phyloP scores from a whole-genome alignment of 2,888 invertebrate genomes.

The Eupithecia insigniata region DNA sequence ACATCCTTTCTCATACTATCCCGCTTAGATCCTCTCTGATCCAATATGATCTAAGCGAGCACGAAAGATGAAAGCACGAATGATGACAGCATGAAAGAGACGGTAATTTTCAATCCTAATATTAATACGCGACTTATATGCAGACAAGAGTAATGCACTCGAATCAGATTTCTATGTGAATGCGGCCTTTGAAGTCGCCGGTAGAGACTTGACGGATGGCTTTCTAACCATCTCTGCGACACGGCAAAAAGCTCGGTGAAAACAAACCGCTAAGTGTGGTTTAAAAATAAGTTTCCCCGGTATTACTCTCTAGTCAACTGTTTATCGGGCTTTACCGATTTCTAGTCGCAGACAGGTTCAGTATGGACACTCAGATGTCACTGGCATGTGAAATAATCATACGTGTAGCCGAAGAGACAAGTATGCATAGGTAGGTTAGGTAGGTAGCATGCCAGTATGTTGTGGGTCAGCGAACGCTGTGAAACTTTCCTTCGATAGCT shows the following conservation, averaged over 20 bases:
- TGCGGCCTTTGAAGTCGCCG: constrained; percentile 71
- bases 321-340: constrained; percentile 55
- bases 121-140: too few species aligned
- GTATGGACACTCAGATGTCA: constrained; percentile 21
- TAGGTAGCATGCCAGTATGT: not conserved
- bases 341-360: constrained; percentile 44
- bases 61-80: too few species aligned
- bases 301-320: constrained; percentile 50
- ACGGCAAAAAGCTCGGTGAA: constrained; percentile 76
- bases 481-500: not conserved
- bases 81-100: too few species aligned
- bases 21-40: too few species aligned
- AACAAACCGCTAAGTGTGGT: constrained; percentile 73
- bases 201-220: constrained; percentile 77
- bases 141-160: constrained; percentile 6
- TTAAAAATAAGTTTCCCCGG: constrained; percentile 70
- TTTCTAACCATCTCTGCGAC: constrained; percentile 77
- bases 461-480: not conserved
- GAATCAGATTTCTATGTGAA: constrained; percentile 15
- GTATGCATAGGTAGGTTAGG: too few species aligned
- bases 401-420: too few species aligned
- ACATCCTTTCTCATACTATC: too few species aligned
- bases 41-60: too few species aligned
- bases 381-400: constrained; percentile 13
- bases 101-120: too few species aligned